Base-by-base conservation (phyloP, 53 echinoderm and acorn worm species). In the Glandiceps talaboti region DNA sequence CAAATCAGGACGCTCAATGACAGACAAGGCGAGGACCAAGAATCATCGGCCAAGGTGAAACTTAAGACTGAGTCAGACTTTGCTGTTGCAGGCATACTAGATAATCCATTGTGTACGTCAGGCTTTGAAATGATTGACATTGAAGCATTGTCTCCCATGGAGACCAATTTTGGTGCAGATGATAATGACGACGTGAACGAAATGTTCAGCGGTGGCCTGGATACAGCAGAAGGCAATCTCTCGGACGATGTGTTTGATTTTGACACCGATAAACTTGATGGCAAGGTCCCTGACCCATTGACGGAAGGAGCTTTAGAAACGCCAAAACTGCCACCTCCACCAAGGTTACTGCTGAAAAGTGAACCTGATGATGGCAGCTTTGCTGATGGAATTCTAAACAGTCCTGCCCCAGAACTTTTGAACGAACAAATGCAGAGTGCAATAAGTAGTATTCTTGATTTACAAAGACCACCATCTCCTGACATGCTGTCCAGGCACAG, bases 351-450 rank as follows among this genome's bases (percentile, higher is more conserved):
- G 64, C 20, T 45, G 64, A 45, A 45, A 20, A 45, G 64, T 20
- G 84, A 80, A 1, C 74, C 27, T 31, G 85, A 73, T 27, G 82
- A 78, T 28, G 75, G 74, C 1, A 28, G 77, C 0, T 75, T 76
- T 26, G 30, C 27, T 27, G 88, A 82, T 0, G 74, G 73, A 0
- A 79, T 76, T 0, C 82, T 85, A 0, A 79, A 82, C 0, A 74
- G 32, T 72, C 80, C 77, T 1, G 73, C 84, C 1, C 83, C 79
- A 32, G 92, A 87, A 14, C 75, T 80, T 29, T 73, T 97, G 14
- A 93, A 91, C 75, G 97, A 91, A 78, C 93, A 97, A 32, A 93
- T 93, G 87, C 85, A 91, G 78, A 89, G 89, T 77, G 93, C 97
- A 31, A 94, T 97, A 25, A 97, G 92, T 77, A 92, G 92, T 78